Evolutionary conservation across 2,888 invertebrate genomes (phyloP), one percentile per base, ranked within the genome.

Genomic region (Oasisia sp.): DNA sequence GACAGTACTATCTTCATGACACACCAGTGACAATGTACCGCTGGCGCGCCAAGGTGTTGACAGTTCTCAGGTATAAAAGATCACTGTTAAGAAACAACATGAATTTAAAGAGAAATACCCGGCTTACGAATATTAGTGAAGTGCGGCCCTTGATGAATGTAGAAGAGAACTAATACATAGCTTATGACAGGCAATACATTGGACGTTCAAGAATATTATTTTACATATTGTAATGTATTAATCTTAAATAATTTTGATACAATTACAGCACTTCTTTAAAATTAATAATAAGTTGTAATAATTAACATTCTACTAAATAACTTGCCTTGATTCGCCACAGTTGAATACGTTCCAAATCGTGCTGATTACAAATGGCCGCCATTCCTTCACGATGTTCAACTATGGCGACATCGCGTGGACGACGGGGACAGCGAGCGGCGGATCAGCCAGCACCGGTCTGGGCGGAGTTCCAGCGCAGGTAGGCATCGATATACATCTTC

Each of bases 301-400:
- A 74, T 19, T 4, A 27, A 74, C 3, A 27, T 74, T n/a, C 27
- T 74, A 74, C 27, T 74, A 7, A 74, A 74, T 74, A 74, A 74
- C n/a, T 19, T 38, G 38, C 38, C 19, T 74, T 74, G 74, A 19
- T 38, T 32, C n/a, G 32, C 32, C 19, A 32, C 89, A 91, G 91
- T 19, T 32, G 32, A 94, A 94, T 58, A 94, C 93, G 11, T 94
- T 94, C 93, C 94, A 94, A 92, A 56, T 32, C 19, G 92, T 93
- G 14, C 50, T 94, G 89, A 90, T 92, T 4, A 94, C 93, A 8
- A 91, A 94, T 92, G 93, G 93, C n/a, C 38, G 27, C 27, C 12
- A 93, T 12, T 94, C 94, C n/a, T 94, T 93, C 92, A 92, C 91
- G 27, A 92, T 94, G 58, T 94, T 93, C 90, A 94, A 94, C 91